Evolutionary conservation across 2,113 vertebrate genomes (phyloP).

Genomic region (Hippocampus guttulatus): DNA sequence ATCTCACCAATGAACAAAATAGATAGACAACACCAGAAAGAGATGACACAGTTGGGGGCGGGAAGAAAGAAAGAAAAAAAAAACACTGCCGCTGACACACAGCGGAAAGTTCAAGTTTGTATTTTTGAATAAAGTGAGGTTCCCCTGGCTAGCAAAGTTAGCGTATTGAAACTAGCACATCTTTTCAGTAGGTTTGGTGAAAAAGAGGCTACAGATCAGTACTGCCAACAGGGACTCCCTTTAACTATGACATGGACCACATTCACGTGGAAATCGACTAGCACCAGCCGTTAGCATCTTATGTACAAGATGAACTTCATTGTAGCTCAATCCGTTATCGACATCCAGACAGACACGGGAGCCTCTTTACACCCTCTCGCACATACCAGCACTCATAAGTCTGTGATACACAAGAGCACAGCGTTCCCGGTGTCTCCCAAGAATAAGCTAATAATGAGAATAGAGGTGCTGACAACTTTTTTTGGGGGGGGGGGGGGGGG

Average conservation of each 20-base stretch:
- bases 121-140: slow-evolving; percentile 6
- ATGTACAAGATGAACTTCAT: not conserved
- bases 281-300: not conserved
- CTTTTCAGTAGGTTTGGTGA: not conserved
- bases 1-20: slow-evolving; percentile 35
- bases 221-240: not conserved
- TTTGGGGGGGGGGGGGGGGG: no score
- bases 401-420: not conserved
- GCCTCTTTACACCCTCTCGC: not conserved
- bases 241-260: not conserved
- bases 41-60: slow-evolving; percentile 8
- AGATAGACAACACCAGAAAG: slow-evolving; percentile 35
- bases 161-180: not conserved
- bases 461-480: slow-evolving; percentile 38
- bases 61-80: slow-evolving; percentile 2
- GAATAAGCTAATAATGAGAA: slow-evolving; percentile 15
- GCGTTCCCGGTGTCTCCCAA: not conserved
- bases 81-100: slow-evolving; percentile 2
- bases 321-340: not conserved
- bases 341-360: not conserved
- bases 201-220: not conserved
- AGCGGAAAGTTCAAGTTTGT: slow-evolving; percentile 36
- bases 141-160: not conserved
- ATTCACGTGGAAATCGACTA: not conserved
- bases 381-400: slow-evolving; percentile 3